Evolutionary conservation across 2,888 invertebrate species (phyloP).

Genomic region (Nymphalis polychloros): DNA sequence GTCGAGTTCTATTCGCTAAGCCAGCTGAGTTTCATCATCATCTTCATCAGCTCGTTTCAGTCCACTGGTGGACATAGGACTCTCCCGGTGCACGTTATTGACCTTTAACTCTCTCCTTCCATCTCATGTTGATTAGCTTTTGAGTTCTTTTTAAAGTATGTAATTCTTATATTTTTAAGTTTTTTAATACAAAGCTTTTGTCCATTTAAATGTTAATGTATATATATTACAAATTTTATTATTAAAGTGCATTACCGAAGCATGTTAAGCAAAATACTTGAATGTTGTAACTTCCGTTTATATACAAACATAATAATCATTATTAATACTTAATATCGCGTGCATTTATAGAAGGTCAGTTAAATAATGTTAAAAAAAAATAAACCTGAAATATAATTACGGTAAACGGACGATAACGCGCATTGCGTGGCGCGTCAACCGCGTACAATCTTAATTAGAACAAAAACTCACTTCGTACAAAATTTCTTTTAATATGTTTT

Average conservation of each 20-base stretch:
- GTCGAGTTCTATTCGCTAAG: too few relatives aligned
- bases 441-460: background rate
- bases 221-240: background rate
- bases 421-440: too few relatives aligned
- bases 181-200: background rate
- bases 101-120: too few relatives aligned
- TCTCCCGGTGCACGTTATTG: too few relatives aligned
- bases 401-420: too few relatives aligned
- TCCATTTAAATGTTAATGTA: background rate
- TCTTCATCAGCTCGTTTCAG: too few relatives aligned
- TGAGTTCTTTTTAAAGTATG: background rate
- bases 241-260: background rate
- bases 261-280: background rate
- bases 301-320: background rate
- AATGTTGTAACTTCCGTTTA: constrained; percentile 11
- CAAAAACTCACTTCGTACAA: background rate
- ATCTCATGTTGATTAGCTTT: too few relatives aligned
- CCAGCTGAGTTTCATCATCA: too few relatives aligned
- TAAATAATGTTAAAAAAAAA: background rate
- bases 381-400: too few relatives aligned
- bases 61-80: too few relatives aligned
- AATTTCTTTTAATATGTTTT: too few relatives aligned
- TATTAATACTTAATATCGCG: background rate
- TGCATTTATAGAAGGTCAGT: background rate
- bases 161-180: background rate